phyloP scores from a whole-genome alignment of 2,888 invertebrate species.

The Papilio demoleus region DNA sequence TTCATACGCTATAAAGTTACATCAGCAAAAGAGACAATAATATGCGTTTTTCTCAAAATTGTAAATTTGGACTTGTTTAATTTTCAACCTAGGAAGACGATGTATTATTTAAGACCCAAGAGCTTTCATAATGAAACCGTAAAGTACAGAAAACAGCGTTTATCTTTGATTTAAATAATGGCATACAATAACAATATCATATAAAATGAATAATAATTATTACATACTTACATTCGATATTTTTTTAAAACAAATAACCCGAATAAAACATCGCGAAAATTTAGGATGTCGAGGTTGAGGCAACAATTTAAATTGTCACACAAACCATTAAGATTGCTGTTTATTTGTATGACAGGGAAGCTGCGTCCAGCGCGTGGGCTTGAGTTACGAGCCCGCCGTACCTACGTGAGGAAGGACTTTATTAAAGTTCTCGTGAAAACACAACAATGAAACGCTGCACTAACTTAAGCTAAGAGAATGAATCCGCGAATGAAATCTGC shows the following conservation, averaged over 20 bases:
- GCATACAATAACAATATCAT: too few species aligned
- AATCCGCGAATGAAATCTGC: constrained; percentile 72
- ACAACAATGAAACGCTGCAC: constrained; percentile 68
- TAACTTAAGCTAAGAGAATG: constrained; percentile 75
- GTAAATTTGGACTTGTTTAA: too few species aligned
- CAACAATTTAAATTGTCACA: constrained; percentile 58
- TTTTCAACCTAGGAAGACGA: too few species aligned
- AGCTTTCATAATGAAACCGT: too few species aligned
- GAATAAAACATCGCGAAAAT: constrained; percentile 16
- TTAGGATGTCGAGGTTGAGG: constrained; percentile 37
- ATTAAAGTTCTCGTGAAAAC: constrained; percentile 75
- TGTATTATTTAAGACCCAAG: too few species aligned
- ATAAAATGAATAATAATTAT: too few species aligned
- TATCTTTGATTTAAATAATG: too few species aligned
- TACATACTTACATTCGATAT: too few species aligned
- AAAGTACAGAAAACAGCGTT: too few species aligned
- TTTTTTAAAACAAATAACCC: constrained; percentile 5
- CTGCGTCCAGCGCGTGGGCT: constrained; percentile 62
- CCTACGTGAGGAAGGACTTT: constrained; percentile 63
- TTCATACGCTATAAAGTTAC: too few species aligned
- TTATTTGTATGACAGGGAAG: constrained; percentile 63
- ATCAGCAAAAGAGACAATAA: too few species aligned
- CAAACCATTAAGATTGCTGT: constrained; percentile 62
- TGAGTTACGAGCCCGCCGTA: constrained; percentile 55
- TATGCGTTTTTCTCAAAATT: too few species aligned